Evolutionary conservation across 1,140 invertebrate species (phyloP), one percentile per base, ranked within the genome.

Genomic region (Bactericera cockerelli): DNA sequence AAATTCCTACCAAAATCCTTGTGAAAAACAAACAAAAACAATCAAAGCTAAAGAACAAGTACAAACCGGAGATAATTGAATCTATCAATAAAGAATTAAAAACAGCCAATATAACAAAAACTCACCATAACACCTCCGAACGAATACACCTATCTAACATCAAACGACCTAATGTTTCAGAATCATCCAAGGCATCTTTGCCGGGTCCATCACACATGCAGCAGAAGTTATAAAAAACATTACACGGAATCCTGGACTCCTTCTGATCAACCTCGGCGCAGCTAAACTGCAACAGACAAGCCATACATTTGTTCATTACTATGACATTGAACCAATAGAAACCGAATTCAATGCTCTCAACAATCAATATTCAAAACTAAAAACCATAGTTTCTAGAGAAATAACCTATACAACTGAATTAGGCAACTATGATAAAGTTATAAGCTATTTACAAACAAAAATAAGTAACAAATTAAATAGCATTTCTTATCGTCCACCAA

Each of bases 221-320:
- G 4, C 49, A 24, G 4, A 21, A n/a, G 24, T 6, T 21, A 21
- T n/a, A 53, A 3, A n/a, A 53, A 33, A 57, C 21, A 57, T 57
- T 11, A 31, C 56, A 26, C 10, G 36, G 11, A 57, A 57, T 16
- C 25, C 56, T 4, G 56, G 56, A 31, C 2, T 57, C 2, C 21
- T 57, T 2, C 26, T 28, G 10, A 26, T 57, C 6, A 33, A 28
- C 24, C 56, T 57, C 24, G 56, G 56, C 13, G 10, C 56, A 2
- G 56, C 56, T 11, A 57, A 33, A 57, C n/a, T 57, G 14, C 22
- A 57, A 33, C 14, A 22, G 8, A 28, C 25, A 10, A 31, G 13
- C 14, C 26, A 31, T 28, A 57, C 56, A 2, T n/a, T 57, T n/a
- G 14, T 33, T 2, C 56, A 57, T 16, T 57, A 31, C n/a, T 57